Evolutionary conservation across 2,888 invertebrate genomes (phyloP), one percentile per base, ranked within the genome.

Genomic region (Salpingus planirostris): DNA sequence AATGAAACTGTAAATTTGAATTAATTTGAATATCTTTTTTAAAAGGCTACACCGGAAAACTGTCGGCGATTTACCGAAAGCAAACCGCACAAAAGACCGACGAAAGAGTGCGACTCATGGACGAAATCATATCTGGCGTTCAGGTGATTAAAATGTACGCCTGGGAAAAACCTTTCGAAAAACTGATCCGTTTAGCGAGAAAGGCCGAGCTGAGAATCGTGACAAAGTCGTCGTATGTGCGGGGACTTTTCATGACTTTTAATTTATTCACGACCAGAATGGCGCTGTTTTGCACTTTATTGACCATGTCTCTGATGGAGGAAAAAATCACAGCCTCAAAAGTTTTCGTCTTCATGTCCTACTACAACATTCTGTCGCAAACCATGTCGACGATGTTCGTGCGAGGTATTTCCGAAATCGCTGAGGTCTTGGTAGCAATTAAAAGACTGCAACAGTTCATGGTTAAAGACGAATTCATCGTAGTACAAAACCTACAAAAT

Each of bases 81-180:
- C 77, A 78, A 54, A 89, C 89, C 1, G 93, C 95, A 0, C 67
- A 72, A 40, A 74, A 83, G 58, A 93, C 93, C 0, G 96, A 96
- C 63, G 82, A 84, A 50, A 73, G 96, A 41, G 86, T 96, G 23
- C 76, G 89, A 30, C 71, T 93, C 27, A 96, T 96, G 91, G 90
- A 86, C 58, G 96, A 97, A 71, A 81, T 96, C 47, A 83, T 96
- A 41, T 76, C 77, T 35, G 95, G 92, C 27, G 91, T 97, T 66
- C 83, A 91, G 68, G 89, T 88, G 40, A 77, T 81, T 43, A 81
- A 82, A 60, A 76, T 78, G 77, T 84, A 77, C 52, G 74, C 77
- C 2, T 84, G 83, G 74, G 85, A 85, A 52, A 74, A 71, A 38
- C 78, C 81, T 0, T 84, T 84, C 51, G 73, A 74, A 11, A 68